Conservation (phyloP, 2,888 invertebrate genomes). For the Oithona nana region DNA sequence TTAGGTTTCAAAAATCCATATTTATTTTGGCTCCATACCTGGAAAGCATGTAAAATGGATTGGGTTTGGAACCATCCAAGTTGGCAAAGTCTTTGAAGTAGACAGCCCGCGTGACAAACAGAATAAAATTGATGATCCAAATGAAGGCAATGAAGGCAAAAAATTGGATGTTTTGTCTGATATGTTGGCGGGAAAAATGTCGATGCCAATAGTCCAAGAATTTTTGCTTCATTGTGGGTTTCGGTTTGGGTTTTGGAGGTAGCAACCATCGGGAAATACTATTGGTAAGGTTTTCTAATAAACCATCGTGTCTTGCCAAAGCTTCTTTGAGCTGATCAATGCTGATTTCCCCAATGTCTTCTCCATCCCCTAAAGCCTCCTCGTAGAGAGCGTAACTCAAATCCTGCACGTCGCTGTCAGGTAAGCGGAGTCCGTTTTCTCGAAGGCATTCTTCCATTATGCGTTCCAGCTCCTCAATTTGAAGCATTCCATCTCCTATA, state of each 20-base stretch:
- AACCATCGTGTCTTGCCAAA: conserved; percentile 8
- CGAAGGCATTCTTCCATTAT: not conserved
- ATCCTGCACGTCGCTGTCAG: conserved; percentile 4
- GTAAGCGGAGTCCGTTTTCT: not conserved
- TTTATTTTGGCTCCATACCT: no score
- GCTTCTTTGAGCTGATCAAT: conserved; percentile 5
- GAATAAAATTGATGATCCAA: conserved; percentile 19
- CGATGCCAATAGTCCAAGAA: not conserved
- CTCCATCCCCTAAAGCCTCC: conserved; percentile 9
- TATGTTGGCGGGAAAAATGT: conserved; percentile 12
- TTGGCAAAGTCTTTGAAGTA: conserved; percentile 20
- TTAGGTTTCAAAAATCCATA: no score
- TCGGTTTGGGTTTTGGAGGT: conserved; percentile 17
- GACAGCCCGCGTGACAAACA: conserved; percentile 20
- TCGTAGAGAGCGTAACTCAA: conserved; percentile 5
- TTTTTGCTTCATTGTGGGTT: not conserved
- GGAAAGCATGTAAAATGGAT: conserved; percentile 19
- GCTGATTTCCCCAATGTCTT: conserved; percentile 1
- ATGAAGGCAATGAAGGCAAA: conserved; percentile 20
- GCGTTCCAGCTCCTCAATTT: conserved; percentile 1
- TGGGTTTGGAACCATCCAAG: conserved; percentile 17
- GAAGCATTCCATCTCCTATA: not conserved
- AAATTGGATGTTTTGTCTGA: conserved; percentile 19
- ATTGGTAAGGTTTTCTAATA: conserved; percentile 3
- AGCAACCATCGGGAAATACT: not conserved